Evolutionary conservation across 2,888 invertebrate species (phyloP), one percentile per base, ranked within the genome.

Genomic region (Abscondita cerata): DNA sequence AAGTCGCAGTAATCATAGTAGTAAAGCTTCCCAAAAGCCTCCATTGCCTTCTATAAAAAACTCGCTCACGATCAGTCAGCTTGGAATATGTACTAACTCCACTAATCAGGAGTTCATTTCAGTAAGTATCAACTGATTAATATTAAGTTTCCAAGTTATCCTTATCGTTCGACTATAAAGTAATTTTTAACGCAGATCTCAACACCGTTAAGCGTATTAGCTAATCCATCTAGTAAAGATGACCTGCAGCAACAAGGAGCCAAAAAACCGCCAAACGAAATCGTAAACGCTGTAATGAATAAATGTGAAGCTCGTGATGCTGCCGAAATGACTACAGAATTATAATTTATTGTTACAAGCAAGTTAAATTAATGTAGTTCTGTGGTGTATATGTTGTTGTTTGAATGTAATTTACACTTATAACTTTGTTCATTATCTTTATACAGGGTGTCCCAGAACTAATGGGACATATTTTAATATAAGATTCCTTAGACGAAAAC

Each of bases 311-410:
- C 64, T 36, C 58, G 66, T 15, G 74, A 74, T 54, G 58, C 70
- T 46, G 83, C 86, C 62, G 88, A 89, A 82, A 89, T 89, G 88
- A 89, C 88, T 79, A 89, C 88, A 67, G 88, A 89, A 80, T 84
- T 89, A 75, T 87, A 76, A 83, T 72, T 65, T 63, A 41, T 51
- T 47, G 48, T 34, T 47, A 20, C 6, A 4, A 25, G 6, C 6
- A 25, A 40, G 58, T 34, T 41, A 18, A 18, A 6, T 18, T 11
- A 44, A 44, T 44, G 44, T 44, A 44, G 11, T 44, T 13, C 11
- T 18, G 44, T 44, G 44, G 44, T 44, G 44, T 16, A n/a, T 44
- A 44, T 18, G 16, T 44, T 44, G 18, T 8, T 11, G 11, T 18
- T 18, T 8, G 15, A 44, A 44, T 44, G 19, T 18, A 8, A 44